Base-by-base conservation (phyloP, 2,888 invertebrate genomes). In the Plagodis dolabraria region DNA sequence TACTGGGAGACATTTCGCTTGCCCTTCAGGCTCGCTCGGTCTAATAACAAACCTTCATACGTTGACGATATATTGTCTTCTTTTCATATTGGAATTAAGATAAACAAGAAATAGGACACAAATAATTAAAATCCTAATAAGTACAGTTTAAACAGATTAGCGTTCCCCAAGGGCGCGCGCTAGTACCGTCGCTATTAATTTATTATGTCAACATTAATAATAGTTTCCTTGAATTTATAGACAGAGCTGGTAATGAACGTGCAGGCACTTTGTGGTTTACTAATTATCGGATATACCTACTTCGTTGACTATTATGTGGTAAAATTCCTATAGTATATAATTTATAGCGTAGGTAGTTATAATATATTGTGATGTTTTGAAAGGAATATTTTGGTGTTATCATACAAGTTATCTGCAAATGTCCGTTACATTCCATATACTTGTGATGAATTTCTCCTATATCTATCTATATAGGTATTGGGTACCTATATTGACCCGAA, bases 151-250 rank as follows among this genome's bases (percentile, higher is more conserved):
- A 11, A 45, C 5, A 52, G 36, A 38, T 50, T 43, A 11, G 46
- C 5, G 50, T 46, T 7, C 35, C 46, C 11, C 47, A 47, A 43
- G 47, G 47, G 6, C 2, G 10, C n/a, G 33, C 42, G 22, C 11
- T 57, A 40, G 51, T 47, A 8, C 46, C 50, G 22, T 8, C n/a
- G 35, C 34, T 51, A 56, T 54, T 44, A 34, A 40, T 22, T 22
- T 22, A 46, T 49, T 33, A 56, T 33, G 38, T 40, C 50, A 42
- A 9, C 52, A 53, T 53, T 40, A 49, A 49, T 53, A 46, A 53
- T 46, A n/a, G 54, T 56, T 56, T 49, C 60, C 53, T 60, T 49
- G 53, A 53, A 43, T 49, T 43, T 53, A 60, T 53, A 48, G 42
- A 53, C 53, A 47, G 38, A 22, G 47, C 12, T n/a, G 44, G 43